Conservation (phyloP, 2,888 invertebrate genomes). For the Herminia tarsipennalis region DNA sequence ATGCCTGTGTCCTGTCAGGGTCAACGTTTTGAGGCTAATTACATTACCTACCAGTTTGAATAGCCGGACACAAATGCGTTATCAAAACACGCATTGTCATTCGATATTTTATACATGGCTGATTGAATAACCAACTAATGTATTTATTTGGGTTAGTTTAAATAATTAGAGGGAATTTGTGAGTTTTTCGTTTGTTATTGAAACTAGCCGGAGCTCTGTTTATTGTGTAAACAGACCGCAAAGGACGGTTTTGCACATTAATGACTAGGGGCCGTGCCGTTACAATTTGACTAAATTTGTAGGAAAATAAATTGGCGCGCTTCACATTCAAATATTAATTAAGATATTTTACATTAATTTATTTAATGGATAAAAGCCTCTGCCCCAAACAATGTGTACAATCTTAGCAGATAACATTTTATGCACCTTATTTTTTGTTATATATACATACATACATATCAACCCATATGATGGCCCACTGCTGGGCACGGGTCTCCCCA, state of each 20-base stretch:
- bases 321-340: conserved; percentile 2
- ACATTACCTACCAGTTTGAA: too few species aligned
- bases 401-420: too few species aligned
- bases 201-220: conserved; percentile 25
- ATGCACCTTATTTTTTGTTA: too few species aligned
- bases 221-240: conserved; percentile 25
- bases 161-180: conserved; percentile 21
- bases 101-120: neutral
- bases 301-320: conserved; percentile 13
- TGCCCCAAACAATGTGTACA: too few species aligned
- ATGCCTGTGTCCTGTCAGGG: too few species aligned
- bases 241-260: conserved; percentile 31
- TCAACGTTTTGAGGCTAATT: too few species aligned
- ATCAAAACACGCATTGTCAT: too few species aligned
- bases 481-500: too few species aligned
- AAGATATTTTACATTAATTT: neutral
- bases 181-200: conserved; percentile 31
- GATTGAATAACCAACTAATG: conserved; percentile 1
- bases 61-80: too few species aligned
- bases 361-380: too few species aligned
- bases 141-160: conserved; percentile 12
- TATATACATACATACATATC: too few species aligned
- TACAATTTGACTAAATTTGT: conserved; percentile 15
- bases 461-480: too few species aligned
- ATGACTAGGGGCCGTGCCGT: conserved; percentile 14